A percentile compares a stretch with the other conserved stretches of the same genome.
phyloP scores from a whole-genome alignment of 2,888 invertebrate genomes.

The Bugulina stolonifera region DNA sequence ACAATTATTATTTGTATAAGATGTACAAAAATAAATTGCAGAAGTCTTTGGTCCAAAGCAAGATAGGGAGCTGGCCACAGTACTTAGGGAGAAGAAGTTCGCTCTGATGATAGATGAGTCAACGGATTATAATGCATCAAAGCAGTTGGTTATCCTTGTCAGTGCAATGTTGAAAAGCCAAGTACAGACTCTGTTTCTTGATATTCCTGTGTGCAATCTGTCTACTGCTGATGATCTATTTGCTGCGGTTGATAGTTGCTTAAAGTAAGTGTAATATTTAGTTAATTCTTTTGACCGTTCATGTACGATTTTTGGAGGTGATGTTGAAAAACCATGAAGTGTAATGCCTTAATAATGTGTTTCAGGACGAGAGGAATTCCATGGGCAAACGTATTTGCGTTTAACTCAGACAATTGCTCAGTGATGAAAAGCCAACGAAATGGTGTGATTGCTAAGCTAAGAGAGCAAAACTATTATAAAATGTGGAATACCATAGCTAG shows the following conservation, averaged over 20 bases:
- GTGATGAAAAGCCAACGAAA: slow-evolving; percentile 29
- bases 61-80: too few species aligned
- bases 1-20: too few species aligned
- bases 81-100: too few species aligned
- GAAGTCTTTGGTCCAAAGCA: too few species aligned
- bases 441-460: slow-evolving; percentile 28
- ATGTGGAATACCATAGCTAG: too few species aligned
- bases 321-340: too few species aligned
- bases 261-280: neutral
- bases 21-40: too few species aligned
- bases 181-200: slow-evolving; percentile 6
- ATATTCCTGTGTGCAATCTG: slow-evolving; percentile 5
- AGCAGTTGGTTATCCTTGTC: neutral
- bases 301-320: too few species aligned
- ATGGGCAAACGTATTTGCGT: slow-evolving; percentile 30
- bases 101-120: neutral
- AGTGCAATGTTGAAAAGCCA: too few species aligned
- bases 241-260: neutral
- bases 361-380: slow-evolving; percentile 28
- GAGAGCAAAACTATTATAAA: too few species aligned
- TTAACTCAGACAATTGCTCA: slow-evolving; percentile 29
- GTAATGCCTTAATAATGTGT: too few species aligned
- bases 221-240: neutral
- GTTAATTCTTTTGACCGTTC: too few species aligned
- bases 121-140: neutral